These are phyloP conservation scores for Cryptoprocta ferox DNA, from an alignment of 2,797 vertebrate species.

Conservation along the genomic window DNA sequence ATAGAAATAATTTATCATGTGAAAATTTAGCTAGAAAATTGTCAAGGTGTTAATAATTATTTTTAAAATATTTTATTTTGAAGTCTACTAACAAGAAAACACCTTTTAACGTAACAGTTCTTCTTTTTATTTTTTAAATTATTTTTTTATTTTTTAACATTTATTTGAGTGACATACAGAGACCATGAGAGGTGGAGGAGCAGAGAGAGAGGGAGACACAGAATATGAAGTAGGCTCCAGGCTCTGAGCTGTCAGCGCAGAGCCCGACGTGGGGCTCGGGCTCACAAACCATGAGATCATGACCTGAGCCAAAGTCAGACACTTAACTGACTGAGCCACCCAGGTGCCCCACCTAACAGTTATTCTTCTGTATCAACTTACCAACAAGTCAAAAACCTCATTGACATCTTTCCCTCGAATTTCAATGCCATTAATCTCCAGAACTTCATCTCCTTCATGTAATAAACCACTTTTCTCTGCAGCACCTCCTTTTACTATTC, in stretches of 20 bases:
- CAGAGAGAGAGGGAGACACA: too few relatives aligned
- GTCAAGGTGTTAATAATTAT: not conserved
- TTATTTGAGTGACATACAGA: too few relatives aligned
- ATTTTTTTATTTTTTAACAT: too few relatives aligned
- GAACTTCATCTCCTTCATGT: conserved; percentile 96
- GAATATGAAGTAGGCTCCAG: too few relatives aligned
- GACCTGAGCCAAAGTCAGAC: too few relatives aligned
- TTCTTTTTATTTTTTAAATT: too few relatives aligned
- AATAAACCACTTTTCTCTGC: conserved; percentile 95
- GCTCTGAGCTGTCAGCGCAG: too few relatives aligned
- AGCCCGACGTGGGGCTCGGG: too few relatives aligned
- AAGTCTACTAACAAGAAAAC: not conserved
- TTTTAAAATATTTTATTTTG: conserved; percentile 33
- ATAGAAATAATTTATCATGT: not conserved
- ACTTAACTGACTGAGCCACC: too few relatives aligned
- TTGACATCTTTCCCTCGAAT: conserved; percentile 97
- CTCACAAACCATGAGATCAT: too few relatives aligned
- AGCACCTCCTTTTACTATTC: conserved; percentile 95
- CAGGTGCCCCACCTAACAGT: not conserved
- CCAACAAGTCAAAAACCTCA: conserved; percentile 96
- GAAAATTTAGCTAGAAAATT: conserved; percentile 12
- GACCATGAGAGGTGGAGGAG: too few relatives aligned
- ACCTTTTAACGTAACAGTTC: not conserved
- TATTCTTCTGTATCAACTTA: conserved; percentile 84
- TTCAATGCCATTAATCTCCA: conserved; percentile 95